Percentiles rank a stretch among this genome's conserved stretches.
Evolutionary conservation across 2,113 vertebrate species (phyloP).

Genomic region (Anser cygnoides): DNA sequence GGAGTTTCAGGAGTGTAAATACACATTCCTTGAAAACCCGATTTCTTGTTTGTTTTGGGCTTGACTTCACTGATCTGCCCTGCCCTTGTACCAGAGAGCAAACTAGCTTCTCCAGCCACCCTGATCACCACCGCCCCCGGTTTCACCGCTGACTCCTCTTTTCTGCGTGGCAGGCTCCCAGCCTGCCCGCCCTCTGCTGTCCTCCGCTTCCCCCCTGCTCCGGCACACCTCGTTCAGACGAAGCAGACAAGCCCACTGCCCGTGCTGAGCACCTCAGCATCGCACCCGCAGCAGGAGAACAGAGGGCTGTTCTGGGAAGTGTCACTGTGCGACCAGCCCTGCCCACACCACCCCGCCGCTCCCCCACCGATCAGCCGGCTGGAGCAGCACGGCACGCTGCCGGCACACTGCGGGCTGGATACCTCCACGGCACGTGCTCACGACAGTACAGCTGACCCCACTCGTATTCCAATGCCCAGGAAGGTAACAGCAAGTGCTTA

Average conservation of each 20-base stretch:
- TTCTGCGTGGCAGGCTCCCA: background rate
- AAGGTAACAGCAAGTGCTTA: background rate
- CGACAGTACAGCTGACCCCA: background rate
- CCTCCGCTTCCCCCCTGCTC: background rate
- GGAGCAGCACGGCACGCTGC: accelerated
- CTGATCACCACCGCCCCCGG: background rate
- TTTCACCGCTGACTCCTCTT: no score
- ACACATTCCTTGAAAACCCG: background rate
- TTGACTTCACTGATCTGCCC: background rate
- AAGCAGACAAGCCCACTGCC: background rate
- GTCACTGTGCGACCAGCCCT: background rate
- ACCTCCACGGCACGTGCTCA: background rate
- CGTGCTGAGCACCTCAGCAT: no score
- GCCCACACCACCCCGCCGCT: no score
- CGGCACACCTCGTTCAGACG: background rate
- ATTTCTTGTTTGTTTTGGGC: background rate
- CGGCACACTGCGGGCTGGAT: accelerated
- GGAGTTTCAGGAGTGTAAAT: background rate
- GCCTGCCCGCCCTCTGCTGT: background rate
- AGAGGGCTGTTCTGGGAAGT: accelerated
- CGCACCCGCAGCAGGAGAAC: background rate
- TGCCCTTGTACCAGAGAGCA: background rate
- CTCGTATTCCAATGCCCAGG: background rate
- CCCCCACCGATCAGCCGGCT: background rate
- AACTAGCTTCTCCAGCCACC: background rate